Base-by-base conservation (phyloP, 2,797 vertebrate species). In the Cyprinella venusta region DNA sequence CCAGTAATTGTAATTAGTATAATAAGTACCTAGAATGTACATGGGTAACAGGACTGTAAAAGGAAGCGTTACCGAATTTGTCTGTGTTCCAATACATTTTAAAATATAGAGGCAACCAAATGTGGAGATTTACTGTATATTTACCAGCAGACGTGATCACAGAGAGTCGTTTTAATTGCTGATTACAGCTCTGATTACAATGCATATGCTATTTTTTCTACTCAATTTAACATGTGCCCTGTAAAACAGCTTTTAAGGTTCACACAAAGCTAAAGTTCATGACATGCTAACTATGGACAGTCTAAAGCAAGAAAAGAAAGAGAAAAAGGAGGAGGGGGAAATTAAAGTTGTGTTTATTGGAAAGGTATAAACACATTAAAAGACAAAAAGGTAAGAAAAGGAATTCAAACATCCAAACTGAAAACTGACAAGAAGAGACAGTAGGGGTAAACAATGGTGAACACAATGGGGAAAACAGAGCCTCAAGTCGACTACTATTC, bases 331-430 rank as follows among this genome's bases (percentile, higher is more conserved):
- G 85, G 88, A 85, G 81, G 52, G 87, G 88, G 67, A 87, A 89
- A 90, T 91, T 85, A 76, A 81, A 85, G 87, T 86, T 7, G 80
- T 88, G 90, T 95, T 95, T 94, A 95, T 94, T 95, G 54, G 76
- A 84, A 79, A 90, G 85, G 88, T 26, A 89, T 88, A 88, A 90
- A 90, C 90, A 89, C 30, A 83, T 76, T 64, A 42, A 88, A 77
- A 75, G 72, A 59, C 59, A 76, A 64, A 79, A 36, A 59, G 63
- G 52, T 21, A 70, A 3, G 54, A 70, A 67, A 78, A 84, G 10
- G 56, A 50, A 33, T 12, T 26, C 8, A 76, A 56, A 64, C 52
- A 91, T 21, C 88, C 63, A 86, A 85, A 81, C 9, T 84, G 38
- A 84, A 84, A 80, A 36, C 30, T 88, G 86, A 88, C 83, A 76